Evolutionary conservation across 1,140 invertebrate genomes (phyloP), one percentile per base, ranked within the genome.

Genomic region (Paramacrobiotus metropolitanus): DNA sequence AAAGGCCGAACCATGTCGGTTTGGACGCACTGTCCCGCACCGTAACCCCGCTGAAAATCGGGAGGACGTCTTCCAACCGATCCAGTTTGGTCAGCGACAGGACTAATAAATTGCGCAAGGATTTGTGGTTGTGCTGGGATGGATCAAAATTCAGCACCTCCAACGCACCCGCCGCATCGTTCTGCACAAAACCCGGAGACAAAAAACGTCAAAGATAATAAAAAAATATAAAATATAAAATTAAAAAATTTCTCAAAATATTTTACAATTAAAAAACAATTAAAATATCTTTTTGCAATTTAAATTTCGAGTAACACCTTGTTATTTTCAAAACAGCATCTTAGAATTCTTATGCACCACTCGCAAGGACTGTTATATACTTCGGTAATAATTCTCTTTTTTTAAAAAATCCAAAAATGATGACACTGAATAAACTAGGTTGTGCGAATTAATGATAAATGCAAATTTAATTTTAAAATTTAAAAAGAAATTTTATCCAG

Each of bases 101-200:
- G 2, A 75, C 74, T 72, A 81, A 83, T 18, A 85, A 69, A 75
- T 81, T 82, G 64, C 81, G 77, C 1, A 82, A 67, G 20, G 80
- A 80, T 0, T 83, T 78, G 67, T 83, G 84, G 63, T 78, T 75
- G 59, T 74, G 72, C 40, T 75, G 71, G 65, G 67, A 75, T 15
- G 75, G 64, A n/a, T n/a, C n/a, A 29, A 66, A 63, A 1, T 75
- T 68, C 24, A 84, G 62, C 29, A 84, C 74, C 74, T 87, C 84
- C 18, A 85, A 64, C 2, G 82, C 79, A 31, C 81, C 66, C 29
- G 82, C 75, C 40, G 83, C 79, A 59, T 75, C 70, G 55, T 80
- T 79, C 65, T 66, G 62, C n/a, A 55, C 9, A 29, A 65, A 62
- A 60, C n/a, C n/a, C n/a, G n/a, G n/a, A n/a, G n/a, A n/a, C n/a